Base-by-base conservation (phyloP, 2,888 invertebrate species). In the Himalopsyche kuldschensis region DNA sequence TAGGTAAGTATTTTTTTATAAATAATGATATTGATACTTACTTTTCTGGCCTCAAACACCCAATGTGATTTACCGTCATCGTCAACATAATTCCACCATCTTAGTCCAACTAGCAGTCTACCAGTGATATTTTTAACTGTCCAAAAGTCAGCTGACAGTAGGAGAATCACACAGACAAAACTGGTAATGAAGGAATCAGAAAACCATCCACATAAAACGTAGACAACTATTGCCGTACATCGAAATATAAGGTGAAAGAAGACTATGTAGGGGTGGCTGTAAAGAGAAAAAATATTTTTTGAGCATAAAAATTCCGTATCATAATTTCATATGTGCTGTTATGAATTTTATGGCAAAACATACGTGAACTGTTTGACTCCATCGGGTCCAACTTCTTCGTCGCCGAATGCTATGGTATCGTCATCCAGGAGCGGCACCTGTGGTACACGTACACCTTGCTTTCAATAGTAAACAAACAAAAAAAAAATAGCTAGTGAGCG, bases 81-180 rank as follows among this genome's bases (percentile, higher is more conserved):
- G 89, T 99, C 99, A 0, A 99, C 97, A 89, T 99, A 98, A 92
- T 99, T 99, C 99, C 99, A 99, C 99, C 99, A 99, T 86, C 99
- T 92, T 27, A 99, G 91, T 0, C 99, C 99, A 30, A 99, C 99
- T 89, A 99, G 93, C 75, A 99, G 91, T 79, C 99, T 94, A 46
- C 99, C 99, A 85, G 97, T 97, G 77, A 98, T 96, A 90, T 98
- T 98, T 92, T 99, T 99, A 0, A 99, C 99, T 17, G 98, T 98
- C 99, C 99, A 99, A 91, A 99, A 99, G 90, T 99, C 99, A 91
- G 99, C 96, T 0, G 99, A 99, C 8, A 99, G 92, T 81, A 99
- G 92, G 35, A 99, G 91, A 15, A 97, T 94, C 48, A 99, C 95
- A 41, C 95, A 92, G 76, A 99, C 97, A 91, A 99, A 99, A 91